Percentiles rank a stretch among this genome's conserved stretches.
These are phyloP conservation scores for Hyperopisus bebe DNA, from an alignment of 2,113 vertebrate species.

Conservation along the genomic window DNA sequence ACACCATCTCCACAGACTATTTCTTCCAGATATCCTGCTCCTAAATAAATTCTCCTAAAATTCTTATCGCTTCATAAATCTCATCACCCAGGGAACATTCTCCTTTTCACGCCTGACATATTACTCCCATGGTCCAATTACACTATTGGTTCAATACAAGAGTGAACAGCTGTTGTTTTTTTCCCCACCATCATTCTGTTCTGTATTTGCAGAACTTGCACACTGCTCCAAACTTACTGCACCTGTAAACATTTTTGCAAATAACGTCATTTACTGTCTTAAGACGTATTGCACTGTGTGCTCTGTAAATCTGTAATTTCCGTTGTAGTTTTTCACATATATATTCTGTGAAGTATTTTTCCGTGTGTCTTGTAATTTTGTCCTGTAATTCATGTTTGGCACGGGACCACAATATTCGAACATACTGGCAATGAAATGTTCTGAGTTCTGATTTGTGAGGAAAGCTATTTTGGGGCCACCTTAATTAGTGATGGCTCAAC, in stretches of 20 bases:
- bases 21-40: background rate
- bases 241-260: background rate
- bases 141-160: too few relatives aligned
- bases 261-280: background rate
- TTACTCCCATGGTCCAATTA: background rate
- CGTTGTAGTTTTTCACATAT: background rate
- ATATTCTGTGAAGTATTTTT: background rate
- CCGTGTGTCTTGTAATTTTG: background rate
- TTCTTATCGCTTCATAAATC: background rate
- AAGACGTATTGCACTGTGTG: background rate
- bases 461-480: background rate
- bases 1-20: background rate
- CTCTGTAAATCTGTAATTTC: background rate
- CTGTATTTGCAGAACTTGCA: background rate
- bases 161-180: background rate
- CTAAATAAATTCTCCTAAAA: background rate
- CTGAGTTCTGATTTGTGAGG: background rate
- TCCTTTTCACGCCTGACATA: background rate
- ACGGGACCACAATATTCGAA: background rate
- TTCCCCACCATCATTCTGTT: background rate
- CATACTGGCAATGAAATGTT: background rate
- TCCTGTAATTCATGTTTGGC: background rate
- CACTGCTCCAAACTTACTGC: background rate
- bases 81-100: background rate
- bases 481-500: background rate